Conservation (phyloP, 2,113 vertebrate species). For the Pomatostomus ruficeps region DNA sequence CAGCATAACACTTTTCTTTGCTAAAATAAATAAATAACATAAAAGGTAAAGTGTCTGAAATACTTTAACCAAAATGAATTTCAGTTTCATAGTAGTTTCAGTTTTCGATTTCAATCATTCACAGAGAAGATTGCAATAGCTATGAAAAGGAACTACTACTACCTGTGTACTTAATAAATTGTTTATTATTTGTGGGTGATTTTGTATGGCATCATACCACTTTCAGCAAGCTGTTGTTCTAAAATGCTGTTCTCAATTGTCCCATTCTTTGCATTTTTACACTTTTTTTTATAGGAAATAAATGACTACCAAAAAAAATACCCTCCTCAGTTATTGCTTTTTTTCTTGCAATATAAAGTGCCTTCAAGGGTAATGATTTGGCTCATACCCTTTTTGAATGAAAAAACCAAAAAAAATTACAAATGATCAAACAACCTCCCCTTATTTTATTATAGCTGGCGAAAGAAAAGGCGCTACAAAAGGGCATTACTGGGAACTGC, state of each 20-base stretch:
- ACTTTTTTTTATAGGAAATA: not conserved
- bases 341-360: not conserved
- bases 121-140: not conserved
- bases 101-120: not conserved
- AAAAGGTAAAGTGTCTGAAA: not conserved
- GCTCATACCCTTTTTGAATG: not conserved
- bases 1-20: not conserved
- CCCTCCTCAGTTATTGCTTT: not conserved
- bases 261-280: not conserved
- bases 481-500: not conserved
- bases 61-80: not conserved
- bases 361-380: not conserved
- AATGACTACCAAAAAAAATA: not conserved
- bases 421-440: not conserved
- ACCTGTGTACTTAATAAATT: not conserved
- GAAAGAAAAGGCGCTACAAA: not conserved
- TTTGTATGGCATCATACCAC: not conserved
- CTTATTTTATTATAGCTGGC: not conserved
- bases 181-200: not conserved
- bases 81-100: not conserved
- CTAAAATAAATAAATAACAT: not conserved
- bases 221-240: not conserved
- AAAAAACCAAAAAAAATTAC: not conserved
- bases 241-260: not conserved
- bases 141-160: not conserved